Percentiles rank a stretch among this genome's conserved stretches.
Conservation (phyloP, 1,140 invertebrate species). For the Leptinotarsa defecta region DNA sequence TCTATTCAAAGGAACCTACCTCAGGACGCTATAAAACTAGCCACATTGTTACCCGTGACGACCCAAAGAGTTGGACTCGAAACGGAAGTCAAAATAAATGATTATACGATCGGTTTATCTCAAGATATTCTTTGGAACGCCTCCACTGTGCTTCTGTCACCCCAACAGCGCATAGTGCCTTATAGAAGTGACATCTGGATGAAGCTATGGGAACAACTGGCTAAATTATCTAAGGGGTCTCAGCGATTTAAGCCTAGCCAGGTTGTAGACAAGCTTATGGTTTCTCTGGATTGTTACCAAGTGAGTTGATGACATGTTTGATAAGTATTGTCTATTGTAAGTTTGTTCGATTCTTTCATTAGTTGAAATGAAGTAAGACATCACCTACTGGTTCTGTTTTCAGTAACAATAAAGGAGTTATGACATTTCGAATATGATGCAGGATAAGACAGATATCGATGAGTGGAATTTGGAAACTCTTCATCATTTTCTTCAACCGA, state of each 20-base stretch:
- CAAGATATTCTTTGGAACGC: constrained; percentile 78
- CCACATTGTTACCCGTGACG: constrained; percentile 73
- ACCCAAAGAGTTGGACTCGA: constrained; percentile 60
- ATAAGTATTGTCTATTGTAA: not conserved
- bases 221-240: constrained; percentile 61
- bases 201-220: constrained; percentile 73
- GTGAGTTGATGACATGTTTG: constrained; percentile 49
- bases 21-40: constrained; percentile 67
- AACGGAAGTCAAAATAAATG: constrained; percentile 61
- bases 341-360: no score
- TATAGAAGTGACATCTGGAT: constrained; percentile 83
- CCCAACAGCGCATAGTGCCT: constrained; percentile 76
- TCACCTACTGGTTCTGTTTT: no score
- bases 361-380: no score
- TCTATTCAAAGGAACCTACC: constrained; percentile 73
- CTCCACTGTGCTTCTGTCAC: constrained; percentile 79
- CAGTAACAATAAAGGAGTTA: no score
- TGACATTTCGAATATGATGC: no score
- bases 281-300: constrained; percentile 80
- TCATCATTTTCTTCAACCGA: not conserved
- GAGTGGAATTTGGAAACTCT: not conserved
- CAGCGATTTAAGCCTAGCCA: constrained; percentile 69
- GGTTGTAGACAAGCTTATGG: constrained; percentile 75
- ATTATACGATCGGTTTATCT: constrained; percentile 45
- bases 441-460: not conserved